Evolutionary conservation across 2,113 vertebrate genomes (phyloP), one percentile per base, ranked within the genome.

Genomic region (Speoplatyrhinus poulsoni): DNA sequence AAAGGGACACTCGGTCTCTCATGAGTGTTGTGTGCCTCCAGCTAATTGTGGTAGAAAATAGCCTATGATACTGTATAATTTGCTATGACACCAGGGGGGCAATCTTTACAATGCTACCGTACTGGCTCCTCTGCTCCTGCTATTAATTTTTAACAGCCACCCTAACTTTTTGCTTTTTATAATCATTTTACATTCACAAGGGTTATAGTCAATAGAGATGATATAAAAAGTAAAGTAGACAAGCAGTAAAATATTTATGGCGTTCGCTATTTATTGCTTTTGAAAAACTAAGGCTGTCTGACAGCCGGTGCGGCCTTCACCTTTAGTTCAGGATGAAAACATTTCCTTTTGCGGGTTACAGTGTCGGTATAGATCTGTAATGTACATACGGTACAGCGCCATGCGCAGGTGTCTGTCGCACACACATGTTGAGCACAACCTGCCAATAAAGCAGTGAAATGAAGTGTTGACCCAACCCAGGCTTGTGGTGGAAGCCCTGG

Each of bases 61-160:
- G 82, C 56, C 67, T 41, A 58, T 70, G 76, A 84, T 81, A 67
- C 73, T 73, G 78, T 69, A 69, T 82, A 87, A 89, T 91, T 90
- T 90, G 85, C 87, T 68, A 52, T 46, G 77, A 69, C 89, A 81
- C 84, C 84, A 52, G 87, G 89, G 68, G 68, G 70, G 53, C 36
- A 12, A 57, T 62, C 77, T 85, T 89, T 88, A 87, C 86, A 85
- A 80, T 72, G 79, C 77, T 72, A 75, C 87, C 86, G 85, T 72
- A 75, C 87, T 86, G 87, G 89, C 80, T 88, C 82, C 80, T 85
- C 76, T 75, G 79, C 81, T 65, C 73, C 76, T 78, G 73, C 67
- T 67, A 68, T 84, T 79, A 57, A 12, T 69, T 90, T 91, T 90
- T 87, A 88, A 3, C 55, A 41, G 73, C 69, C 79, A 6, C 67